Conservation (phyloP, 1,140 invertebrate species). For the Euura lappo region DNA sequence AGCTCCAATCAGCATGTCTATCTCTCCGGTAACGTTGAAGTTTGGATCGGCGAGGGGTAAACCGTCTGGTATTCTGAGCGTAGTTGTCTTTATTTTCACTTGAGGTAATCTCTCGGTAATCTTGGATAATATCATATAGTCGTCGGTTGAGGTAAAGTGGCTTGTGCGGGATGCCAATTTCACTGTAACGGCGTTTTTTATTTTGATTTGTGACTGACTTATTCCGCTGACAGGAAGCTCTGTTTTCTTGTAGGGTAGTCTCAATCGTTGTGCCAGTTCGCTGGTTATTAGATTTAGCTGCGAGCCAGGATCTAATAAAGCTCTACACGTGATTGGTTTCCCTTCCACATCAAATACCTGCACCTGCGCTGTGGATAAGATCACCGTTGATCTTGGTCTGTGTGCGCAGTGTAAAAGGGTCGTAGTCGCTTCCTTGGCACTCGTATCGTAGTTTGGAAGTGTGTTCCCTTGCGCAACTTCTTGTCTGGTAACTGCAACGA, state of each 20-base stretch:
- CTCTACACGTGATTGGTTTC: constrained; percentile 20
- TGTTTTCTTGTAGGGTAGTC: constrained; percentile 14
- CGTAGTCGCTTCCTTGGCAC: background rate
- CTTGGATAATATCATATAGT: constrained; percentile 26
- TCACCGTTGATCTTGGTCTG: background rate
- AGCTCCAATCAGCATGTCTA: background rate
- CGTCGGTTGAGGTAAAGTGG: constrained; percentile 16
- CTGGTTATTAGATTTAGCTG: constrained; percentile 31
- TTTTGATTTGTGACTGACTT: constrained; percentile 19
- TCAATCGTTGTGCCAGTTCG: constrained; percentile 19
- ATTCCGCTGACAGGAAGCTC: constrained; percentile 23
- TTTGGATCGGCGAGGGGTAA: background rate
- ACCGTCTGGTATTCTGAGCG: background rate
- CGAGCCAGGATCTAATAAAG: constrained; percentile 30
- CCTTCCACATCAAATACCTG: constrained; percentile 21
- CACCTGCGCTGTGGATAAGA: constrained; percentile 30
- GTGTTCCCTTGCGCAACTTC: no score
- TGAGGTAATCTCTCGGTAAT: constrained; percentile 25
- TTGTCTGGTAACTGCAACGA: background rate
- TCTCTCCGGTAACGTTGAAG: background rate
- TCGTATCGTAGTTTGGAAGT: background rate
- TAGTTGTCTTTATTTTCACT: constrained; percentile 9
- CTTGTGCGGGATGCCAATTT: constrained; percentile 25
- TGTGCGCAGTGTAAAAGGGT: background rate
- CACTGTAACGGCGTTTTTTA: constrained; percentile 13